These are phyloP conservation scores for Rhinolophus ferrumequinum DNA, from an alignment of 2,113 vertebrate genomes.

Conservation along the genomic window DNA sequence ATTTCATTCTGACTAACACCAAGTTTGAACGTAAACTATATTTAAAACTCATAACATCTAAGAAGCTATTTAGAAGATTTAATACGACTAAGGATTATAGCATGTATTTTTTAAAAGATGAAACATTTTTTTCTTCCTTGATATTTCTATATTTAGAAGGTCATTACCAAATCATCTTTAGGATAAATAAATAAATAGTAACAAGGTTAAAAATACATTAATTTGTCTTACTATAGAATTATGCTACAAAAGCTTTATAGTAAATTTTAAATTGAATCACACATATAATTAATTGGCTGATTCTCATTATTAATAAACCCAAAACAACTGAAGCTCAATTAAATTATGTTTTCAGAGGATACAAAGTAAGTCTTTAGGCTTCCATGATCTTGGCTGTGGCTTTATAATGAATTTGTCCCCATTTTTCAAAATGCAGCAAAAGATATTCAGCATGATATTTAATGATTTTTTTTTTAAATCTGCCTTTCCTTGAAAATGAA, in stretches of 20 bases:
- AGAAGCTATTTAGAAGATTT: neutral
- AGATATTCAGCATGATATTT: neutral
- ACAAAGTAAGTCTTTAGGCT: neutral
- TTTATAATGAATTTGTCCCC: neutral
- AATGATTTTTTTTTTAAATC: neutral
- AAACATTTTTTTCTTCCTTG: neutral
- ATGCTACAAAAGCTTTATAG: neutral
- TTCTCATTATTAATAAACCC: neutral
- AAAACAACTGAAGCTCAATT: neutral
- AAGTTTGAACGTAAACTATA: neutral
- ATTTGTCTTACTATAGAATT: neutral
- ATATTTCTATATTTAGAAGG: neutral
- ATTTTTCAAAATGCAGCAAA: neutral
- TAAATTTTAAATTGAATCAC: neutral
- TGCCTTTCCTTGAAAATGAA: neutral
- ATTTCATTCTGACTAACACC: neutral
- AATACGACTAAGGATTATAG: neutral
- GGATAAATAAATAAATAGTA: neutral
- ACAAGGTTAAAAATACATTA: neutral
- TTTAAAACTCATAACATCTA: neutral
- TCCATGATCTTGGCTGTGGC: neutral
- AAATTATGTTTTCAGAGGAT: conserved; percentile 7
- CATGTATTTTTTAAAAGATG: neutral
- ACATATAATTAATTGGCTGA: neutral
- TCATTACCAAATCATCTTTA: neutral